phyloP scores from a whole-genome alignment of 2,888 invertebrate genomes.

The Tuta absoluta region DNA sequence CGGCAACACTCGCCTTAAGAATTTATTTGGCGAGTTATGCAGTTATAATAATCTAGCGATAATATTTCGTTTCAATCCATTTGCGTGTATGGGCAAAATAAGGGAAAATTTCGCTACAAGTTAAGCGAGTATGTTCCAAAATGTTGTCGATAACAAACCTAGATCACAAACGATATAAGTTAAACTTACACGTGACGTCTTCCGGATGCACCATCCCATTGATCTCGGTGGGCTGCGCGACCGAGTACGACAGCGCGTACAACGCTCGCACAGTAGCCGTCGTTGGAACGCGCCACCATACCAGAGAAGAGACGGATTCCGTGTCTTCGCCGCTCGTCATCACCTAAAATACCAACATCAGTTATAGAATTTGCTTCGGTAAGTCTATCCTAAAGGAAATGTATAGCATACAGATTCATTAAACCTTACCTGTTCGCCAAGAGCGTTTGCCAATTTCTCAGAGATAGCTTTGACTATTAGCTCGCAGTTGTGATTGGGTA shows the following conservation, averaged over 20 bases:
- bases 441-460: slow-evolving; percentile 88
- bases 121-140: not conserved
- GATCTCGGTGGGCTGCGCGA: slow-evolving; percentile 61
- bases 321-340: slow-evolving; percentile 65
- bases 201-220: slow-evolving; percentile 82
- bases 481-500: slow-evolving; percentile 92
- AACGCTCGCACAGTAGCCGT: slow-evolving; percentile 70
- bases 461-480: slow-evolving; percentile 92
- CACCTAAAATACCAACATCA: slow-evolving; percentile 49
- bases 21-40: no score
- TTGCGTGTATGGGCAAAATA: no score
- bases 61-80: no score
- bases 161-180: no score
- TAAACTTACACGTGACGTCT: slow-evolving; percentile 81
- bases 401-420: no score
- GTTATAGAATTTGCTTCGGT: not conserved
- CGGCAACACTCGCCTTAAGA: no score
- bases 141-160: no score
- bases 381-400: no score
- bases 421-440: slow-evolving; percentile 89
- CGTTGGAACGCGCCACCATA: slow-evolving; percentile 74
- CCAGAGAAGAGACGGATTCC: slow-evolving; percentile 64
- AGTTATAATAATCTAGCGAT: no score
- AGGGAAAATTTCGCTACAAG: not conserved
- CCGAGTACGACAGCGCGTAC: slow-evolving; percentile 66